These are phyloP conservation scores for Epizoanthus ramosus DNA, from an alignment of 92 coral and sea anemone species.

Conservation along the genomic window DNA sequence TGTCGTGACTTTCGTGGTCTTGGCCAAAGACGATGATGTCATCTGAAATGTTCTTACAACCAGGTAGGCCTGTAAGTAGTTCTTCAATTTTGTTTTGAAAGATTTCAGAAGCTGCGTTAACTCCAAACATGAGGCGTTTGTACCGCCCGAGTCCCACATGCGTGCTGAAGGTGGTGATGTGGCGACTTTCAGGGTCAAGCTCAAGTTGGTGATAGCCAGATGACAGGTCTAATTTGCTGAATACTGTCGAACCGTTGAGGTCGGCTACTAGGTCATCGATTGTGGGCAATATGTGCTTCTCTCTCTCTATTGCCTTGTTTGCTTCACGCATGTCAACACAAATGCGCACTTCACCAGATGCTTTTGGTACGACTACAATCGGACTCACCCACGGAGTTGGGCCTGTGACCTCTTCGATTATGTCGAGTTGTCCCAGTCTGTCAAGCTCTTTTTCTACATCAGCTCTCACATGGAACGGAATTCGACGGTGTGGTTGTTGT, in stretches of 20 bases:
- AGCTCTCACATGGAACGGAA: conserved; percentile 42
- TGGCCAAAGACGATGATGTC: too few relatives aligned
- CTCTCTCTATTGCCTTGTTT: conserved; percentile 59
- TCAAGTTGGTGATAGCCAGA: conserved; percentile 48
- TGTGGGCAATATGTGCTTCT: conserved; percentile 64
- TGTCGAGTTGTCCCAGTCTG: conserved; percentile 56
- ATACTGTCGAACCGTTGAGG: conserved; percentile 46
- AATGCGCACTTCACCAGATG: conserved; percentile 63
- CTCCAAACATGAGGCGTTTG: conserved; percentile 52
- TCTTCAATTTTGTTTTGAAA: conserved; percentile 43
- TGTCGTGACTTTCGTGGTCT: too few relatives aligned
- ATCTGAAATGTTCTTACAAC: conserved; percentile 38
- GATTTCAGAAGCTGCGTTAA: conserved; percentile 46
- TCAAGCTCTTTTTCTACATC: conserved; percentile 62
- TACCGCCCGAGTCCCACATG: conserved; percentile 46
- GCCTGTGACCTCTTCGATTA: conserved; percentile 68
- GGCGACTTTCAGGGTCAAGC: conserved; percentile 19
- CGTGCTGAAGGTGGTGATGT: conserved; percentile 48
- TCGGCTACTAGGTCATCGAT: conserved; percentile 63
- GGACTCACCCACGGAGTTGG: conserved; percentile 82
- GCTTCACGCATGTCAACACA: conserved; percentile 83
- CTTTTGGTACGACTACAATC: conserved; percentile 70
- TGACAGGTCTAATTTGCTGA: conserved; percentile 36
- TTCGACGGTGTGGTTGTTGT: conserved; percentile 40
- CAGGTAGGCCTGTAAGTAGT: conserved; percentile 31